Percentiles rank a stretch among this genome's conserved stretches.
phyloP scores from a whole-genome alignment of 2,797 vertebrate species.

The Cirrhinus molitorella region DNA sequence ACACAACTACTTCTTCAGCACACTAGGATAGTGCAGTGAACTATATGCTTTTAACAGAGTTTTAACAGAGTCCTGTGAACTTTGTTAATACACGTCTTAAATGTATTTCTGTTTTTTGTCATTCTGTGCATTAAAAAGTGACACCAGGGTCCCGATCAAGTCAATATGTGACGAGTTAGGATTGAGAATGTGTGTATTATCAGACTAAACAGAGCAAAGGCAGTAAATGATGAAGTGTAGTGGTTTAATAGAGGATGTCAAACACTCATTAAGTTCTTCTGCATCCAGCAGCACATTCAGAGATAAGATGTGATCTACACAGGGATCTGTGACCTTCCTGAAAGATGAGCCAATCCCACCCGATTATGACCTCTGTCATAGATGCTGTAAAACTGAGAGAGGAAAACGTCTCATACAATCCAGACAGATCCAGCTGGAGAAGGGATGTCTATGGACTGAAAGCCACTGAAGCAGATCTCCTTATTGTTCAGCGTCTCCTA shows the following conservation, averaged over 20 bases:
- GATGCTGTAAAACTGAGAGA: conserved; percentile 82
- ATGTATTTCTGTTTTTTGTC: no score
- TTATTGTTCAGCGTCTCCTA: conserved; percentile 74
- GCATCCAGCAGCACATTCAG: background rate
- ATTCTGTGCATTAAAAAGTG: no score
- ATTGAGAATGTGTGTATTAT: no score
- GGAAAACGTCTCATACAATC: conserved; percentile 88
- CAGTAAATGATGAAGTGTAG: no score
- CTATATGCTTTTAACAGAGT: no score
- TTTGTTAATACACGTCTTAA: no score
- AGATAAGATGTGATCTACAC: background rate
- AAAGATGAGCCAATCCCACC: conserved; percentile 78
- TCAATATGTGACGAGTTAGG: no score
- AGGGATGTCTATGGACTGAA: conserved; percentile 76
- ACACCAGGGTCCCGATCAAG: no score
- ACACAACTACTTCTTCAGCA: no score
- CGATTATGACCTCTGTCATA: conserved; percentile 82
- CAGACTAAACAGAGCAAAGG: no score
- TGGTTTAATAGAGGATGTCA: background rate
- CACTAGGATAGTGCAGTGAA: no score
- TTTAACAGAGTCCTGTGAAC: no score
- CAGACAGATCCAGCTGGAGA: conserved; percentile 72
- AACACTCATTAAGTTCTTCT: background rate
- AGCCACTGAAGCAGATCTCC: conserved; percentile 80
- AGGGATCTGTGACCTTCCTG: background rate